Evolutionary conservation across 1,140 invertebrate genomes (phyloP).

Genomic region (Diorhabda elongata): DNA sequence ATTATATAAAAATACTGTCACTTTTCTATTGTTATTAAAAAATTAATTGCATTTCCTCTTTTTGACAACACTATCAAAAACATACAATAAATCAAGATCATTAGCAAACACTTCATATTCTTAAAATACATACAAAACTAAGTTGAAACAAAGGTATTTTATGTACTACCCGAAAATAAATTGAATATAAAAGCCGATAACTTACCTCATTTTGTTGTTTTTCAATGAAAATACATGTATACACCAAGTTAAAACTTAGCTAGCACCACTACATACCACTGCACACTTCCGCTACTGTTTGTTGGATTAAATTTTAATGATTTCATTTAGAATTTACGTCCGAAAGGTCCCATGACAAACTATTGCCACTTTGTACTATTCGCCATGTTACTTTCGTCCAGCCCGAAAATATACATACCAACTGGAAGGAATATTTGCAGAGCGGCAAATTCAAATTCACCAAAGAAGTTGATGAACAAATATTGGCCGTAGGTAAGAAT

Average conservation of each 20-base stretch:
- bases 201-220: conserved; percentile 33
- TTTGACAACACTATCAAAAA: no score
- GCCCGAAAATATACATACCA: conserved; percentile 24
- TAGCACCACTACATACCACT: conserved; percentile 28
- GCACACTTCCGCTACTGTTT: conserved; percentile 21
- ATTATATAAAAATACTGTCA: conserved; percentile 12
- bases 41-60: conserved; percentile 11
- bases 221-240: conserved; percentile 31
- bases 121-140: no score
- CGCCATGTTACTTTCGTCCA: conserved; percentile 32
- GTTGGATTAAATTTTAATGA: conserved; percentile 22
- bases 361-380: conserved; percentile 25
- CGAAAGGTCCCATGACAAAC: conserved; percentile 21
- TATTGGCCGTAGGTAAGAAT: no score
- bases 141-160: not conserved
- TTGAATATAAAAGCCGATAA: conserved; percentile 25
- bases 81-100: no score
- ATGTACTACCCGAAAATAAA: conserved; percentile 5
- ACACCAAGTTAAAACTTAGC: conserved; percentile 23
- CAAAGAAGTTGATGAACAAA: not conserved
- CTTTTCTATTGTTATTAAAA: conserved; percentile 10
- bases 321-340: conserved; percentile 31
- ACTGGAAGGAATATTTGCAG: not conserved
- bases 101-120: no score
- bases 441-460: conserved; percentile 21